phyloP scores from a whole-genome alignment of 2,113 vertebrate genomes.

The Pavo muticus region DNA sequence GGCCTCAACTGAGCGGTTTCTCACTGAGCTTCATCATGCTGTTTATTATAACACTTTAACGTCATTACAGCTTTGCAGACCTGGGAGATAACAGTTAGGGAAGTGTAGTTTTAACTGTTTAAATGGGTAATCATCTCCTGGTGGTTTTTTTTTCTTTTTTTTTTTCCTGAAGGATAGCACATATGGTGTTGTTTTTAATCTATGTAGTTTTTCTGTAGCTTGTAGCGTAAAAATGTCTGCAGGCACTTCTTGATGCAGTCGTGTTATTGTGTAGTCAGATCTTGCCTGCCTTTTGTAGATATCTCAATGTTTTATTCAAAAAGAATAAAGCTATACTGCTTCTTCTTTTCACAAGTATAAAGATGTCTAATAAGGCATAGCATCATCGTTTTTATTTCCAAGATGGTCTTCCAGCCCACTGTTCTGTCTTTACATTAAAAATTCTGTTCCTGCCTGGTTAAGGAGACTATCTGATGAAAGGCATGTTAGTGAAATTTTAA shows the following conservation, averaged over 20 bases:
- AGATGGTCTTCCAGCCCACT: not conserved
- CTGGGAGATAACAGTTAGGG: not conserved
- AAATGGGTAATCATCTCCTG: not conserved
- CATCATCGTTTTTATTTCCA: not conserved
- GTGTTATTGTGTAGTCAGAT: not conserved
- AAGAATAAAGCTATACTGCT: not conserved
- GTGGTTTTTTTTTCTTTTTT: not conserved
- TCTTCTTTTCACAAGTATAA: not conserved
- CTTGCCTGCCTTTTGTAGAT: not conserved
- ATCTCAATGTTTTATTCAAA: not conserved
- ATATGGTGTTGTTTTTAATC: accelerated
- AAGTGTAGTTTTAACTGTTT: not conserved
- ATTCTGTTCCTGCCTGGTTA: not conserved
- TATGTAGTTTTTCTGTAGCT: not conserved
- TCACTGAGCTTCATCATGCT: not conserved
- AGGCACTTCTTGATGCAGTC: not conserved
- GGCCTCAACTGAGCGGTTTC: not conserved
- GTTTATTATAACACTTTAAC: not conserved
- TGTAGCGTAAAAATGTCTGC: not conserved
- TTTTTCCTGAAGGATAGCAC: not conserved
- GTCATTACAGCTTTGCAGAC: not conserved
- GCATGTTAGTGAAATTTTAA: not conserved
- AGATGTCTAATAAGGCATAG: not conserved
- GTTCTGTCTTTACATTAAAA: not conserved
- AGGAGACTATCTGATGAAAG: not conserved